These are phyloP conservation scores for Melanostoma scalare DNA, from an alignment of 2,888 invertebrate species.

Conservation along the genomic window DNA sequence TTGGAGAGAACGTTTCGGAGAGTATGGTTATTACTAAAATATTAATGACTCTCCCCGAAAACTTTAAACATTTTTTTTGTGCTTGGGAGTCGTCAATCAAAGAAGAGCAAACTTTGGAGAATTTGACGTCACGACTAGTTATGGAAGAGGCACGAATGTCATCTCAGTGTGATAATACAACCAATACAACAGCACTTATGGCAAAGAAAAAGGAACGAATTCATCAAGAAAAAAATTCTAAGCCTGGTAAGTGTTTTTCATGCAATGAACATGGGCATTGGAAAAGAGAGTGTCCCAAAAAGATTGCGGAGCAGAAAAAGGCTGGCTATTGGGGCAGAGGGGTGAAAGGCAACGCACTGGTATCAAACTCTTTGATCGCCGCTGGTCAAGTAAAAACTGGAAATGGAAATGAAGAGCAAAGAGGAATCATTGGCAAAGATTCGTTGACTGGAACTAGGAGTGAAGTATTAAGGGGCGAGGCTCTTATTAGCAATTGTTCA, in stretches of 20 bases:
- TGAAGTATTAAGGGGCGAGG: no score
- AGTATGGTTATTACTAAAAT: constrained; percentile 71
- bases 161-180: not conserved
- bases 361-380: constrained; percentile 3
- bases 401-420: constrained; percentile 5
- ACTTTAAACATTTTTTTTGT: no score
- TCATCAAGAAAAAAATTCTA: no score
- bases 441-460: no score
- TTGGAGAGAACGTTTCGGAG: constrained; percentile 55
- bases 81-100: constrained; percentile 54
- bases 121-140: not conserved
- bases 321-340: not conserved
- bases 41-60: constrained; percentile 72
- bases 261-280: no score
- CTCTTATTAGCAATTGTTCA: no score
- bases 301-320: constrained; percentile 1
- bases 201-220: no score
- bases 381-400: not conserved
- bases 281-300: constrained; percentile 4
- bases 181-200: no score
- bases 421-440: not conserved
- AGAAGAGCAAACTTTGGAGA: constrained; percentile 46
- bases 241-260: no score
- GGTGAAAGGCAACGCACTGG: not conserved
- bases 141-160: not conserved